Conservation (phyloP, 1,140 invertebrate genomes). For the Trichonephila inaurata region DNA sequence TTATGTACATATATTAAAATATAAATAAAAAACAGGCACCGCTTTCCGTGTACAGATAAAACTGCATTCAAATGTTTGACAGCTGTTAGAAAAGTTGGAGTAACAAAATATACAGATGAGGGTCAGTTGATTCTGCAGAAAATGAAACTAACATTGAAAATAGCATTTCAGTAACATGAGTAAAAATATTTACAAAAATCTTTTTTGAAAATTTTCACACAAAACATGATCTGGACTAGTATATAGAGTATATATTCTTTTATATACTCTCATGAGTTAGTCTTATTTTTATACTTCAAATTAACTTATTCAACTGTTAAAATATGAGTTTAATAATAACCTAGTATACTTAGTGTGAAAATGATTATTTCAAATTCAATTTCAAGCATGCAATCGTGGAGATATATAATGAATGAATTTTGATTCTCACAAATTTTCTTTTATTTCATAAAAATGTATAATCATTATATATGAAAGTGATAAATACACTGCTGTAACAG, state of each 20-base stretch:
- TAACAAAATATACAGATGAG: conserved; percentile 65
- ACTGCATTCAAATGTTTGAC: conserved; percentile 38
- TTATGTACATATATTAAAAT: conserved; percentile 52
- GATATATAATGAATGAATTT: too few species aligned
- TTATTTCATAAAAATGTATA: too few species aligned
- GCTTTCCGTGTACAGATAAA: conserved; percentile 29
- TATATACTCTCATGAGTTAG: background rate
- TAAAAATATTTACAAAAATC: conserved; percentile 35
- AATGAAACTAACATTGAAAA: conserved; percentile 2
- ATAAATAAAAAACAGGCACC: conserved; percentile 68
- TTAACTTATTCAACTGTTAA: too few species aligned
- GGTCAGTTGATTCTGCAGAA: conserved; percentile 27
- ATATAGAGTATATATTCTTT: background rate
- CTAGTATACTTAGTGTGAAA: too few species aligned
- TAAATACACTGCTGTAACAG: too few species aligned
- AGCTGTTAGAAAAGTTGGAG: conserved; percentile 58
- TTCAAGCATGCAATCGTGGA: too few species aligned
- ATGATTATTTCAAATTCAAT: too few species aligned
- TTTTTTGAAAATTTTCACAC: background rate
- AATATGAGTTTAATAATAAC: too few species aligned
- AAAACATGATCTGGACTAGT: conserved; percentile 6
- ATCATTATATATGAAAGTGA: too few species aligned
- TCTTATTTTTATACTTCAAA: too few species aligned
- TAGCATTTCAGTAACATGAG: conserved; percentile 13
- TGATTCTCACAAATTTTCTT: too few species aligned